Percentiles rank a stretch among this genome's conserved stretches.
Conservation (phyloP, 35 echinoderm and acorn worm genomes). For the Eucidaris tribuloides region DNA sequence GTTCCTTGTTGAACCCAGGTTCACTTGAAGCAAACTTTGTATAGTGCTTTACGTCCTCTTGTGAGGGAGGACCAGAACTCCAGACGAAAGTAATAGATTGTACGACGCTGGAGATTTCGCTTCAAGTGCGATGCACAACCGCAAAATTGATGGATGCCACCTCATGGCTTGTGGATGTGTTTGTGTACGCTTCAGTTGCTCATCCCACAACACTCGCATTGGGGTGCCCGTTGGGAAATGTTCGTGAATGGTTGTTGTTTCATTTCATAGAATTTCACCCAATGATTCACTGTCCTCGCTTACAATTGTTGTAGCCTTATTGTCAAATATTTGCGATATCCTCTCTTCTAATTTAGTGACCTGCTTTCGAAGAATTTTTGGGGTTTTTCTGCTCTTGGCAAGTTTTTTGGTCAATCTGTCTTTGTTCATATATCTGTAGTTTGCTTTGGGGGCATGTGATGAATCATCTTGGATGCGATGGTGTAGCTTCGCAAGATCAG, state of each 20-base stretch:
- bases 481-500: not conserved
- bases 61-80: not conserved
- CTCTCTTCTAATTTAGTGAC: not conserved
- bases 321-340: not conserved
- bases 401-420: not conserved
- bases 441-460: not conserved
- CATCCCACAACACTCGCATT: not conserved
- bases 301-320: not conserved
- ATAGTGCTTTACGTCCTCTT: not conserved
- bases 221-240: not conserved
- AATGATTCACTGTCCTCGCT: not conserved
- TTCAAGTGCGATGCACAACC: not conserved
- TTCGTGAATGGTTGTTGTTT: no score
- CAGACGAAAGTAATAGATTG: not conserved
- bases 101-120: not conserved
- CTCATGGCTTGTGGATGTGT: not conserved
- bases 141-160: not conserved
- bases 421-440: not conserved
- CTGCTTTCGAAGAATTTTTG: not conserved
- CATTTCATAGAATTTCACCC: not conserved
- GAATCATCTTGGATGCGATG: not conserved
- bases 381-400: not conserved
- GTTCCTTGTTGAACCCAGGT: not conserved
- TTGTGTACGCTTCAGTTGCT: not conserved
- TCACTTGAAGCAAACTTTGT: not conserved